Conservation (phyloP, 2,113 vertebrate species). For the Tychaedon coryphoeus region DNA sequence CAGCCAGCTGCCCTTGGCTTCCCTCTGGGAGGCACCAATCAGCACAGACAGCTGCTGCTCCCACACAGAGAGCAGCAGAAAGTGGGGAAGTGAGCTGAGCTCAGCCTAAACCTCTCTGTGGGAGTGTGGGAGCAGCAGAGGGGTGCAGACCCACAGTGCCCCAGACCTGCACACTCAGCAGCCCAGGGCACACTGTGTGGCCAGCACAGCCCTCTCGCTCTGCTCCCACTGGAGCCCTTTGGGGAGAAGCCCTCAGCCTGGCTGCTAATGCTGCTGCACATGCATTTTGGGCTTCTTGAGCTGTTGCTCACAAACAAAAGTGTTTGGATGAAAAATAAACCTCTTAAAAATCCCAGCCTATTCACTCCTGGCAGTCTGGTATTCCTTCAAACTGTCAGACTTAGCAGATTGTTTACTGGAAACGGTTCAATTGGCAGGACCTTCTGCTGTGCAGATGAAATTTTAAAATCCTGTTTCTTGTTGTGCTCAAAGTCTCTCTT, state of each 20-base stretch:
- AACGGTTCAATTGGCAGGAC: constrained; percentile 79
- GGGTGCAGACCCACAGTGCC: not conserved
- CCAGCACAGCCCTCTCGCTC: constrained; percentile 32
- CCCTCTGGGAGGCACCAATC: accelerated
- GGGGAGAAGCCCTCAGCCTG: constrained; percentile 65
- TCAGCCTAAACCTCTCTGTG: not conserved
- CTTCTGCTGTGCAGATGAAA: constrained; percentile 79
- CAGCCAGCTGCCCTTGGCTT: not conserved
- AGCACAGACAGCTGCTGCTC: not conserved
- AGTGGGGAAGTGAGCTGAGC: not conserved
- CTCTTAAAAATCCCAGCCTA: constrained; percentile 75
- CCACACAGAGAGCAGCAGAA: accelerated
- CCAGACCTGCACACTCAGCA: accelerated
- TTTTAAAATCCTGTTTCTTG: constrained; percentile 77
- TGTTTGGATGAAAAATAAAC: constrained; percentile 77
- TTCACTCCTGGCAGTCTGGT: constrained; percentile 76
- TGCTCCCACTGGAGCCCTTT: not conserved
- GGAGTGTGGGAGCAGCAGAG: not conserved
- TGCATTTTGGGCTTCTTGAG: constrained; percentile 42
- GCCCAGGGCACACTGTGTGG: accelerated
- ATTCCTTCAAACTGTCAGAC: constrained; percentile 79
- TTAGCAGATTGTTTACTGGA: constrained; percentile 81
- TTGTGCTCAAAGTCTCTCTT: constrained; percentile 74
- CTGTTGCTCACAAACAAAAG: constrained; percentile 71
- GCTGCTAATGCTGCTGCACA: constrained; percentile 60